These are phyloP conservation scores for Emydocephalus ijimae DNA, from an alignment of 2,113 vertebrate species.

Conservation along the genomic window DNA sequence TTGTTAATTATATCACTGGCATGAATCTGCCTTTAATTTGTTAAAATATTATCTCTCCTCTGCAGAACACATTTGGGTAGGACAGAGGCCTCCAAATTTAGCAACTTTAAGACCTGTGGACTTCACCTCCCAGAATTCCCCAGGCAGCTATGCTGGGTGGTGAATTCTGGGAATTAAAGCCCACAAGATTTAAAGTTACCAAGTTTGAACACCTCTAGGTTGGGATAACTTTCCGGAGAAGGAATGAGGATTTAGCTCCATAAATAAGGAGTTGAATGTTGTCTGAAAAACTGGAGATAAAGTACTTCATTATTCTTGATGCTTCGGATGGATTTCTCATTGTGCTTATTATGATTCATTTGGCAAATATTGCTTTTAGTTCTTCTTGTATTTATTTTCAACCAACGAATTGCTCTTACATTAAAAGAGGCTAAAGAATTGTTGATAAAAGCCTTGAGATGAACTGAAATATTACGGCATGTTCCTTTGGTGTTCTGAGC, in stretches of 20 bases:
- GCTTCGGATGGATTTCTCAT: background rate
- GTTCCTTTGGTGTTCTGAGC: background rate
- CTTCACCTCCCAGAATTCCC: background rate
- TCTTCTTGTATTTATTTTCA: background rate
- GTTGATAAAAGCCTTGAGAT: background rate
- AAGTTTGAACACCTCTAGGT: background rate
- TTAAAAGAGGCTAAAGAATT: background rate
- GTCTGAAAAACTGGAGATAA: background rate
- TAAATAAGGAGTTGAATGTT: background rate
- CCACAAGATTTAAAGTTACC: background rate
- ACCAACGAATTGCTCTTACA: background rate
- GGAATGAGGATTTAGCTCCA: background rate
- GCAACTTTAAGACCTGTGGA: too few relatives aligned
- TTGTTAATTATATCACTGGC: background rate
- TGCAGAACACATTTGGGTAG: background rate
- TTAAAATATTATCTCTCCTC: background rate
- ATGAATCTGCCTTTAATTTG: background rate
- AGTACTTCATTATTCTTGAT: background rate
- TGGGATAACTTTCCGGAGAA: background rate
- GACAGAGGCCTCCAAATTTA: too few relatives aligned
- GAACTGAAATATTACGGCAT: background rate
- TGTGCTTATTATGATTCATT: background rate
- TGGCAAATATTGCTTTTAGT: background rate
- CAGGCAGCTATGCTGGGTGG: background rate
- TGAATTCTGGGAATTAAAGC: background rate